These are phyloP conservation scores for Drosophila histrio DNA, from an alignment of 2,888 invertebrate species.

Conservation along the genomic window DNA sequence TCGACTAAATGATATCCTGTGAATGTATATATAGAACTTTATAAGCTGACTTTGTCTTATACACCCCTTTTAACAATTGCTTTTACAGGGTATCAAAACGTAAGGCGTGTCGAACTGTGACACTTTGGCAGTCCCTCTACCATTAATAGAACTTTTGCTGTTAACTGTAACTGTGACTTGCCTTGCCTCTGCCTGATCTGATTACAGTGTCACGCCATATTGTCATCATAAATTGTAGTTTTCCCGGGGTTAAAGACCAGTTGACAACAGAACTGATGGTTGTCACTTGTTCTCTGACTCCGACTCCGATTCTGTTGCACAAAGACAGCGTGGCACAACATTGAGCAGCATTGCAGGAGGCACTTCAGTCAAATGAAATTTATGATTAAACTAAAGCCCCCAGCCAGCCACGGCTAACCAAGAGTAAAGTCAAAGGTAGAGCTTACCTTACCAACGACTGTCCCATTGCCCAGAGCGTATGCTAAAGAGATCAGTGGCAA, in stretches of 20 bases:
- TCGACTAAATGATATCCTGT: slow-evolving; percentile 31
- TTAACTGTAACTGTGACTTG: slow-evolving; percentile 49
- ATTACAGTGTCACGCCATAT: slow-evolving; percentile 77
- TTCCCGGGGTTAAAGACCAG: slow-evolving; percentile 61
- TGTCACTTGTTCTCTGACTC: background rate
- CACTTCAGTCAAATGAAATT: slow-evolving; percentile 67
- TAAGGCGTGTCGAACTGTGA: slow-evolving; percentile 59
- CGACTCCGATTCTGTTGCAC: slow-evolving; percentile 18
- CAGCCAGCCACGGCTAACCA: slow-evolving; percentile 27
- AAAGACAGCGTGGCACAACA: slow-evolving; percentile 40
- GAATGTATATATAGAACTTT: background rate
- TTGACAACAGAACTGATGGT: slow-evolving; percentile 49
- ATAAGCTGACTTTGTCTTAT: too few relatives aligned
- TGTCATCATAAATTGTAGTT: slow-evolving; percentile 78
- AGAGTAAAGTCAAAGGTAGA: slow-evolving; percentile 61
- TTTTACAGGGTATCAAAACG: slow-evolving; percentile 25
- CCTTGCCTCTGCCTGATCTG: slow-evolving; percentile 37
- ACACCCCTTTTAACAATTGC: background rate
- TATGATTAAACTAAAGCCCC: slow-evolving; percentile 71
- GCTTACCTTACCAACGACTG: slow-evolving; percentile 13
- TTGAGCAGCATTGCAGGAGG: slow-evolving; percentile 11
- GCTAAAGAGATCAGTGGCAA: slow-evolving; percentile 65
- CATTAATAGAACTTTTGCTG: slow-evolving; percentile 36
- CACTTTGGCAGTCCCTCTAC: slow-evolving; percentile 36
- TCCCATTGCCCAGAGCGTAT: slow-evolving; percentile 50